Base-by-base conservation (phyloP, 2,888 invertebrate species). In the Melanostoma mellinum region DNA sequence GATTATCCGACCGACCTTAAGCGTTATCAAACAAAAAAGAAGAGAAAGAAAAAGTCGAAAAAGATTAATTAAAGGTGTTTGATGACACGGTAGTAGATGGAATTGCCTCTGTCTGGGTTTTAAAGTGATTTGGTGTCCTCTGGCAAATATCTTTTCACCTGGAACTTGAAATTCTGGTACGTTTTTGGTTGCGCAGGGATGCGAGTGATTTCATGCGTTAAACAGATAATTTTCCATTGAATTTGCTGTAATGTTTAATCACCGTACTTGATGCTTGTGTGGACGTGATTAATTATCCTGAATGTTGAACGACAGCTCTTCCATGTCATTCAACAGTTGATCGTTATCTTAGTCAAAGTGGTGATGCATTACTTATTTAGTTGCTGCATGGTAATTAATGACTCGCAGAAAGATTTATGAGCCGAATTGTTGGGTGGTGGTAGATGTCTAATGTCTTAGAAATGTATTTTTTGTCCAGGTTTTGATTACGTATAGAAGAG, bases 161-260 rank as follows among this genome's bases (percentile, higher is more conserved):
- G 63, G 48, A 36, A 10, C 30, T 6, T 63, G 30, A 52, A 40
- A 53, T 20, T 20, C 20, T 35, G 53, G 10, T 35, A 60, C 32
- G 10, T 50, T 71, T 50, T 60, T 35, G 44, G 33, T 48, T 63
- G 76, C 48, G 38, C 44, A 20, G 10, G 63, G 60, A 44, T 78
- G 65, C 71, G 65, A 71, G 72, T 73, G 77, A 73, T 65, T 73
- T 56, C 82, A 77, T 73, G 82, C 77, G 77, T 77, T 73, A 77
- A 77, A 63, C 63, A 69, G 82, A 82, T 81, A 81, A 78, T 82
- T 78, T 82, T 78, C 73, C 58, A 82, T 74, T 78, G 82, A 74
- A 76, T 69, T 69, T 77, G 68, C 44, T 63, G 20, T 67, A 67
- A 68, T 72, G 72, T 63, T 69, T 40, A 38, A 50, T 69, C 35